A percentile compares a stretch with the other conserved stretches of the same genome.
Conservation (phyloP, 1,140 invertebrate genomes). For the Pseudomyrmex pallidus region DNA sequence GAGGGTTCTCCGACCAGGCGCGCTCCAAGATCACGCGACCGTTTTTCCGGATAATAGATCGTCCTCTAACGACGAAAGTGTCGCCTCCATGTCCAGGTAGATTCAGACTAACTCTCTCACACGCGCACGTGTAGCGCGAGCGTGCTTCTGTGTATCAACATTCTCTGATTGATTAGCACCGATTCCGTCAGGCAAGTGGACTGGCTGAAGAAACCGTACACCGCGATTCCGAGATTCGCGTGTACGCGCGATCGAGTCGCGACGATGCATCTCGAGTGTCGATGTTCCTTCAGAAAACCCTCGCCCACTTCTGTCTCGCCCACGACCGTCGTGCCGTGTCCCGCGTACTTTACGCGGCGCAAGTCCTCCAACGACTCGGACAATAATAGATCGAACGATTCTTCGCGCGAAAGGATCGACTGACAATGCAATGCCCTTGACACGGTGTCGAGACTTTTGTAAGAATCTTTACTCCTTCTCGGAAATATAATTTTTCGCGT, state of each 20-base stretch:
- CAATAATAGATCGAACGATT: neutral
- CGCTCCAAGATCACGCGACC: neutral
- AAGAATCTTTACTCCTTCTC: neutral
- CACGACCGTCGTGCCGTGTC: neutral
- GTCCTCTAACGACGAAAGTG: neutral
- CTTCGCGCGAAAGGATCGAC: conserved; percentile 3
- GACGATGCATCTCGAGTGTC: neutral
- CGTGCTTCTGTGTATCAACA: no score
- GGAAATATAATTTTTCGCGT: neutral
- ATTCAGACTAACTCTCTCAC: neutral
- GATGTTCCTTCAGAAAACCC: conserved; percentile 7
- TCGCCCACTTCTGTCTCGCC: no score
- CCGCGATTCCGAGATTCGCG: conserved; percentile 54
- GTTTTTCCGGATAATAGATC: neutral
- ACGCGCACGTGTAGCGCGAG: no score
- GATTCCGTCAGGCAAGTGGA: conserved; percentile 67
- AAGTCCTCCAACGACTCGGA: neutral
- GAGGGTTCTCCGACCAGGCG: neutral
- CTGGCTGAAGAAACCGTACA: conserved; percentile 78
- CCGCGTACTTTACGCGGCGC: neutral
- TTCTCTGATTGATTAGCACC: neutral
- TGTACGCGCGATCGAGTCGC: neutral
- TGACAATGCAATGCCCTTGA: neutral
- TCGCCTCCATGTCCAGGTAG: conserved; percentile 18
- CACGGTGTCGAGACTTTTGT: neutral